Evolutionary conservation across 2,888 invertebrate genomes (phyloP).

Genomic region (Holacanthella duospinosa): DNA sequence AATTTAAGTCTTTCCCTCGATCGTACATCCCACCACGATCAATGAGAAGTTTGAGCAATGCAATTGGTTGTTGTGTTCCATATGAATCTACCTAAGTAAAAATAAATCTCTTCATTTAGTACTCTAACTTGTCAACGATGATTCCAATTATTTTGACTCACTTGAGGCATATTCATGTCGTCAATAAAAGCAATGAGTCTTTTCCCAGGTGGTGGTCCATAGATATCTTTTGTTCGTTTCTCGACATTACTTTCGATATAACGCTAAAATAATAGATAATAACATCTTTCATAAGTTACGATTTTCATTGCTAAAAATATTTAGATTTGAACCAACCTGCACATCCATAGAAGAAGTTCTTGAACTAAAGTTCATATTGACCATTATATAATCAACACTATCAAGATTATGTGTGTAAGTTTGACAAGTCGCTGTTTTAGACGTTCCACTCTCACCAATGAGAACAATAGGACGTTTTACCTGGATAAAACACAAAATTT

Average conservation of each 20-base stretch:
- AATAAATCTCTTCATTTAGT: background rate
- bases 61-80: constrained; percentile 89
- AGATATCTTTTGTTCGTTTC: constrained; percentile 79
- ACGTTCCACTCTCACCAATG: too few species aligned
- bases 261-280: constrained; percentile 78
- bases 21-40: constrained; percentile 83
- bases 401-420: too few species aligned
- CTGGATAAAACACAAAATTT: too few species aligned
- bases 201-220: constrained; percentile 81
- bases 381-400: too few species aligned
- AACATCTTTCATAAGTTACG: constrained; percentile 85
- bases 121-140: background rate
- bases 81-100: constrained; percentile 55
- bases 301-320: too few species aligned
- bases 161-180: constrained; percentile 89
- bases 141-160: constrained; percentile 38
- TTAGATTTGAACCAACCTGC: constrained; percentile 64
- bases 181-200: constrained; percentile 81
- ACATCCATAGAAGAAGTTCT: constrained; percentile 65
- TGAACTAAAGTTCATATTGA: too few species aligned
- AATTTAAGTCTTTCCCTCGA: constrained; percentile 74
- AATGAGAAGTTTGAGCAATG: constrained; percentile 76
- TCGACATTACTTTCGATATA: constrained; percentile 79
- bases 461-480: too few species aligned
- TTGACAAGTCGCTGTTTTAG: too few species aligned